A percentile compares a stretch with the other conserved stretches of the same genome.
These are phyloP conservation scores for Podilymbus podiceps DNA, from an alignment of 2,113 vertebrate genomes.

Conservation along the genomic window DNA sequence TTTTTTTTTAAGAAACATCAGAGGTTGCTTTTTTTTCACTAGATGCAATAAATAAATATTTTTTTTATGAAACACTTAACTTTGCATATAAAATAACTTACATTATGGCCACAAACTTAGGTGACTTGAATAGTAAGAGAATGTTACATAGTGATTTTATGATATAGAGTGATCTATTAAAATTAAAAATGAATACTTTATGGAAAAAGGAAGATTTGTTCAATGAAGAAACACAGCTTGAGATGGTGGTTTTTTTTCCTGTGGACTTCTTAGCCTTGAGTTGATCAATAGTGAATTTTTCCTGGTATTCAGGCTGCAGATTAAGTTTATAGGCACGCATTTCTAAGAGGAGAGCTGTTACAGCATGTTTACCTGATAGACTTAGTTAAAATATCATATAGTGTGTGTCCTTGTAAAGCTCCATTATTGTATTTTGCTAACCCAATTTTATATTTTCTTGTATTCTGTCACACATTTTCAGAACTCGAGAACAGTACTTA, in stretches of 20 bases:
- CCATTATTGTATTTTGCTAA: conserved; percentile 25
- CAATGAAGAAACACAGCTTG: not conserved
- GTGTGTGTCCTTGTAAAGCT: conserved; percentile 27
- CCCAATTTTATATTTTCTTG: conserved; percentile 69
- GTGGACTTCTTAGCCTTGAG: not conserved
- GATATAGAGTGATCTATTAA: conserved; percentile 29
- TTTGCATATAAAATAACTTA: conserved; percentile 36
- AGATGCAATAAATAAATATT: conserved; percentile 43
- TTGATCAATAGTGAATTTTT: conserved; percentile 9
- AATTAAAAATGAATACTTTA: not conserved
- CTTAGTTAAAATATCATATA: conserved; percentile 8
- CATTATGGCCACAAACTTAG: not conserved
- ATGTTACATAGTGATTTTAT: conserved; percentile 52
- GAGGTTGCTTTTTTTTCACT: conserved; percentile 4
- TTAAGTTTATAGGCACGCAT: not conserved
- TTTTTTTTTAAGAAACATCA: not conserved
- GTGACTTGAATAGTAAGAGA: conserved; percentile 20
- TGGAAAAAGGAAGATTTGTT: conserved; percentile 6
- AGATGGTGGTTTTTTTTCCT: not conserved
- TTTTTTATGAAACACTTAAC: conserved; percentile 31
- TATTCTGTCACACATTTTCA: conserved; percentile 66
- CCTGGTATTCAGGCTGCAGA: not conserved
- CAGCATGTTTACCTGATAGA: conserved; percentile 37
- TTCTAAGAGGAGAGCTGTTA: conserved; percentile 46
- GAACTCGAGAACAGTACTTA: conserved; percentile 44